Conservation (phyloP, 2,113 vertebrate species). For the Speoplatyrhinus poulsoni region DNA sequence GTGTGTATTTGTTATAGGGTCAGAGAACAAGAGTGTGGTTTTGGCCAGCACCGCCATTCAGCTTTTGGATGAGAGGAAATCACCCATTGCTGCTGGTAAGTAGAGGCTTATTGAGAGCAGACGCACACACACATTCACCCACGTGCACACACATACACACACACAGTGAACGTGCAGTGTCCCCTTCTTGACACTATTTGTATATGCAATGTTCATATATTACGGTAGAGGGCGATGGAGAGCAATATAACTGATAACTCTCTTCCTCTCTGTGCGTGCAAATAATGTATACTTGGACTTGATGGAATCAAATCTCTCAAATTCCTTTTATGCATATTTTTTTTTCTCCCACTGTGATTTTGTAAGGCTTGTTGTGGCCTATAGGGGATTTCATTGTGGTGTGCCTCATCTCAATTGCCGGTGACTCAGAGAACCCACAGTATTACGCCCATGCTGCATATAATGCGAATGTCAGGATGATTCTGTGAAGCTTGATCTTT, state of each 20-base stretch:
- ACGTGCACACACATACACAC: neutral
- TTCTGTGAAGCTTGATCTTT: conserved; percentile 15
- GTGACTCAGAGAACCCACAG: conserved; percentile 38
- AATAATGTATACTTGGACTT: neutral
- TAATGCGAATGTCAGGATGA: conserved; percentile 39
- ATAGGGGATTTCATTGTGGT: conserved; percentile 42
- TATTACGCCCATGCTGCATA: conserved; percentile 27
- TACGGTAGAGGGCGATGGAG: conserved; percentile 5
- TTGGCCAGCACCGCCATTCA: conserved; percentile 96
- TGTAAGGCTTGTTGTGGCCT: conserved; percentile 31
- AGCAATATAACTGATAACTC: conserved; percentile 8
- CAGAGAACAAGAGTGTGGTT: conserved; percentile 93
- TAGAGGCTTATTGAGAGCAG: conserved; percentile 29
- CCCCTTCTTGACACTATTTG: conserved; percentile 5
- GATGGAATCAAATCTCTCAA: neutral
- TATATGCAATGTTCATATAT: conserved; percentile 3
- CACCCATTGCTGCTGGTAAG: conserved; percentile 95
- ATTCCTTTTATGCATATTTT: conserved; percentile 12
- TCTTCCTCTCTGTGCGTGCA: conserved; percentile 11
- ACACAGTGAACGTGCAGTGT: conserved; percentile 11
- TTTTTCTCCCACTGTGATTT: conserved; percentile 8
- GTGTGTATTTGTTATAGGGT: conserved; percentile 68
- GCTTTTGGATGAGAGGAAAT: conserved; percentile 94
- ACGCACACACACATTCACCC: conserved; percentile 14
- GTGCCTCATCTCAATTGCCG: conserved; percentile 27